Evolutionary conservation across 2,113 vertebrate species (phyloP).

Genomic region (Tachysurus vachellii): DNA sequence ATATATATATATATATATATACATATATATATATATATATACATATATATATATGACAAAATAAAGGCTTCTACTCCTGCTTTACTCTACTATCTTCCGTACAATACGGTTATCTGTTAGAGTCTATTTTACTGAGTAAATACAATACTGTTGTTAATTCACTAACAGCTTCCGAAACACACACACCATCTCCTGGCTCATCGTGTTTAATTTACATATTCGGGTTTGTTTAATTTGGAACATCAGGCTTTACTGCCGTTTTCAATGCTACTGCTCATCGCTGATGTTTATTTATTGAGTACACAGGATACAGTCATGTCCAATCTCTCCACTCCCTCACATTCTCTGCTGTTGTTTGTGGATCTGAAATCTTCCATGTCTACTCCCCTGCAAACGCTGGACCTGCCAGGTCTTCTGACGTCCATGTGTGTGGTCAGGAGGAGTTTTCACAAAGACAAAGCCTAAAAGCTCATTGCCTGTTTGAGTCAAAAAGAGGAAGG

Average conservation of each 20-base stretch:
- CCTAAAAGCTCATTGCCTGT: conserved; percentile 13
- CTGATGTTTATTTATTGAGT: neutral
- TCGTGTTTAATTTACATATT: neutral
- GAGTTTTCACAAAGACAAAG: conserved; percentile 30
- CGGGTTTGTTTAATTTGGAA: neutral
- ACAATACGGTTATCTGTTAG: neutral
- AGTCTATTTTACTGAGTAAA: neutral
- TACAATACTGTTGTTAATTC: neutral
- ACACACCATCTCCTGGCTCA: neutral
- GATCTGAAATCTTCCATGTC: conserved; percentile 9
- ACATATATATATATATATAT: too few relatives aligned
- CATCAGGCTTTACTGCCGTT: neutral
- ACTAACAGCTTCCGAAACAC: neutral
- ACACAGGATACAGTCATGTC: conserved; percentile 5
- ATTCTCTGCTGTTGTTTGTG: neutral
- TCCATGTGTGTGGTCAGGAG: conserved; percentile 43
- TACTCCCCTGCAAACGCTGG: neutral
- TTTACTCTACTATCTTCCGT: neutral
- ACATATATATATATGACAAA: too few relatives aligned
- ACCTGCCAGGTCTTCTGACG: conserved; percentile 26
- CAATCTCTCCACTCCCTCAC: conserved; percentile 26
- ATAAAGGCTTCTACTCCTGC: too few relatives aligned
- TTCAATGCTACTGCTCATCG: neutral
- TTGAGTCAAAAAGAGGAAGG: conserved; percentile 39
- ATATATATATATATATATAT: too few relatives aligned